Evolutionary conservation across 1,140 invertebrate genomes (phyloP), one percentile per base, ranked within the genome.

Genomic region (Metopolophium dirhodum): DNA sequence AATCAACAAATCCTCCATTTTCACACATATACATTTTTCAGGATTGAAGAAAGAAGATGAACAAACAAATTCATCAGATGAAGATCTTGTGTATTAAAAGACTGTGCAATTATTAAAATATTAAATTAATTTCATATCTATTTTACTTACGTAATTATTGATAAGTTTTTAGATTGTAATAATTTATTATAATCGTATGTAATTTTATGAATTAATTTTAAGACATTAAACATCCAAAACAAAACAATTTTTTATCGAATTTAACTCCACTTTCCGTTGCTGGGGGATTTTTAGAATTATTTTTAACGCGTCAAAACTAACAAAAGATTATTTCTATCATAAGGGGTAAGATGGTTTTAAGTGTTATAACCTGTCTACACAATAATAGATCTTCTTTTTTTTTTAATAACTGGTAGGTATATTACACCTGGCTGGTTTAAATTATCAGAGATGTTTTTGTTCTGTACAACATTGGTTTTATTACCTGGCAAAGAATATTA

Each of bases 11-110:
- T 61, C 30, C 11, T 61, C 11, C 2, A 54, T 54, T 54, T 54
- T 49, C 57, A 61, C n/a, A 7, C 11, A n/a, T 7, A 77, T n/a
- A 77, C 0, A 26, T 68, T 49, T 93, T 85, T 85, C 26, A 93
- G 91, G 49, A 85, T 85, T 85, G 91, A 93, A 41, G 49, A 92
- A 37, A 86, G 91, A 93, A 93, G 49, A 83, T 93, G 26, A 86
- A 93, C 77, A 23, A 30, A n/a, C 20, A 57, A 18, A 11, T 83
- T 18, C 11, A 30, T 57, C 37, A n/a, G 9, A 30, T 11, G 23
- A 54, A 83, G 20, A 83, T 86, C 51, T 18, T 30, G 49, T 85
- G 35, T 57, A 91, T 45, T 51, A 93, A 85, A 93, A 93, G 91
- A 93, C 91, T 93, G 91, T 85, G 91, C 82, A 45, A 41, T 30